These are phyloP conservation scores for Sinelater perroti DNA, from an alignment of 2,888 invertebrate species.

Conservation along the genomic window DNA sequence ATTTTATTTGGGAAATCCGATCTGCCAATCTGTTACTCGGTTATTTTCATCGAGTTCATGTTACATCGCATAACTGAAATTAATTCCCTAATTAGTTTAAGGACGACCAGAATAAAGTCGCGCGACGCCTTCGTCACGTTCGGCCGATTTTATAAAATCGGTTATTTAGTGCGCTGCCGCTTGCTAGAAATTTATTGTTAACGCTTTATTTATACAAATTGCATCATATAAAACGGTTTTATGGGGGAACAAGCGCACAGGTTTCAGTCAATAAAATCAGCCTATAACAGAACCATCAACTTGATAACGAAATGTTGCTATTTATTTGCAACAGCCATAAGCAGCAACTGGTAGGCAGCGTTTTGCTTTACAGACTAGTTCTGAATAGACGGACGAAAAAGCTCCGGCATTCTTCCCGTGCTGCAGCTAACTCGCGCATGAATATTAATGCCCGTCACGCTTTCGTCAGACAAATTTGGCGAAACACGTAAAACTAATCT, in stretches of 20 bases:
- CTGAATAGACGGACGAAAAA: too few species aligned
- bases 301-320: constrained; percentile 5
- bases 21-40: neutral
- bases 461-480: neutral
- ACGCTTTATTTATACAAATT: constrained; percentile 19
- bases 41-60: constrained; percentile 2
- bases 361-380: too few species aligned
- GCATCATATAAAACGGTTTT: constrained; percentile 17
- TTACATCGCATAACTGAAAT: constrained; percentile 3
- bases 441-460: too few species aligned
- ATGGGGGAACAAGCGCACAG: constrained; percentile 9
- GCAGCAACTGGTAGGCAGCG: too few species aligned
- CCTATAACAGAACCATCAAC: constrained; percentile 8
- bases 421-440: too few species aligned
- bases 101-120: neutral
- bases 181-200: constrained; percentile 12
- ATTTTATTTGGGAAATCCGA: too few species aligned
- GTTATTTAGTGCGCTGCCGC: constrained; percentile 4
- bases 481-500: neutral
- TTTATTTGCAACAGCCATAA: constrained; percentile 1
- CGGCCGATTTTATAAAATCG: neutral
- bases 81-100: neutral
- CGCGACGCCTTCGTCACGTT: neutral
- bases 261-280: constrained; percentile 14
- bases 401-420: too few species aligned